phyloP scores from a whole-genome alignment of 2,888 invertebrate species.

The Urechis unicinctus region DNA sequence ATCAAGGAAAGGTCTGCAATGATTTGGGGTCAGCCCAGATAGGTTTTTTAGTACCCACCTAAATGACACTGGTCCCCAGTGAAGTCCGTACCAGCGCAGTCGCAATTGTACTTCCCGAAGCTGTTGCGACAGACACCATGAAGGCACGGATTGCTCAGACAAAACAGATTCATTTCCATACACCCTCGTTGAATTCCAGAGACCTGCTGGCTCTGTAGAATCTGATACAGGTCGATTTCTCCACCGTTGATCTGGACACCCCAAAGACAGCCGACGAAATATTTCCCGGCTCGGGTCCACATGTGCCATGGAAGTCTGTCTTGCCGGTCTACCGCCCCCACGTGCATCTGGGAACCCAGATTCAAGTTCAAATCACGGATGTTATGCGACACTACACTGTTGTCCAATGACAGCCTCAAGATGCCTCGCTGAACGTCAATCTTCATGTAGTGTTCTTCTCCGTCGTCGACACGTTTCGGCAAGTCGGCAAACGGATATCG shows the following conservation, averaged over 20 bases:
- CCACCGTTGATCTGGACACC: constrained; percentile 29
- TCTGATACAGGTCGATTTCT: constrained; percentile 11
- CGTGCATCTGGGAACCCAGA: constrained; percentile 24
- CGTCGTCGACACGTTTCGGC: constrained; percentile 29
- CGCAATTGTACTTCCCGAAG: constrained; percentile 33
- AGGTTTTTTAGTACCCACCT: too few relatives aligned
- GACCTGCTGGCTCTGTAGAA: constrained; percentile 9
- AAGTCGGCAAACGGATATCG: constrained; percentile 21
- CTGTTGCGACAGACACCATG: constrained; percentile 33
- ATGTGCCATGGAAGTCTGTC: constrained; percentile 37
- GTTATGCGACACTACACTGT: constrained; percentile 14
- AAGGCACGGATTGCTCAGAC: constrained; percentile 28
- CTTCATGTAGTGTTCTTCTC: constrained; percentile 31
- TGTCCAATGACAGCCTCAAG: constrained; percentile 27
- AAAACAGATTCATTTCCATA: constrained; percentile 14
- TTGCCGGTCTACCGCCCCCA: constrained; percentile 26
- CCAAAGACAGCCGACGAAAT: constrained; percentile 42
- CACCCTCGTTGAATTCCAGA: constrained; percentile 23
- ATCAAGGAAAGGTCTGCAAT: too few relatives aligned
- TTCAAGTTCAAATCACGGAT: constrained; percentile 15
- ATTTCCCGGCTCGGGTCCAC: constrained; percentile 29
- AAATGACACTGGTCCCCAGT: constrained; percentile 24
- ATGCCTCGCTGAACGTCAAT: constrained; percentile 15
- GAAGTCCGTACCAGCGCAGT: constrained; percentile 39
- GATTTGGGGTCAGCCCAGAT: too few relatives aligned